Conservation (phyloP, 2,888 invertebrate genomes). For the Xiphydria camelus region DNA sequence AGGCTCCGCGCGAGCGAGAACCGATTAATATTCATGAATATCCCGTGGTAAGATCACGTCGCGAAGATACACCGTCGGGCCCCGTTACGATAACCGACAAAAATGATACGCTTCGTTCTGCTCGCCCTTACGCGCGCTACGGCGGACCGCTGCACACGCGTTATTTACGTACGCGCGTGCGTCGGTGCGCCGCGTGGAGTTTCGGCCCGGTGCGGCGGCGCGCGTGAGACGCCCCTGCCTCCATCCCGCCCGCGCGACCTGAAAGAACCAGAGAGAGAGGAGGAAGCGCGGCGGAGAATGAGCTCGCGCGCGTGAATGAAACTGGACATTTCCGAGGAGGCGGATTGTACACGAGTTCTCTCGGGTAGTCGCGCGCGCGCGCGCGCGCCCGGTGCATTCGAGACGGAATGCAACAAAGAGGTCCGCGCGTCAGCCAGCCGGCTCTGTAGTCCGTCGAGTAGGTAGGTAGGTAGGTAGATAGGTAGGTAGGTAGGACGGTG, state of each 20-base stretch:
- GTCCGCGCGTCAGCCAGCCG: constrained; percentile 9
- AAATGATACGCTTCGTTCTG: too few relatives aligned
- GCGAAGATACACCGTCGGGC: constrained; percentile 33
- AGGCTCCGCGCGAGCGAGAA: too few relatives aligned
- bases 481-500: constrained; percentile 22
- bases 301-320: too few relatives aligned
- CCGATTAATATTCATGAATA: constrained; percentile 37
- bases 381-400: constrained; percentile 26
- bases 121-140: too few relatives aligned
- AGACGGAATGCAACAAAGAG: constrained; percentile 45
- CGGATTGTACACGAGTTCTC: constrained; percentile 2
- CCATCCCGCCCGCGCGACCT: background rate
- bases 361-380: too few relatives aligned
- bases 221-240: background rate
- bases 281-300: too few relatives aligned
- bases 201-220: background rate
- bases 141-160: too few relatives aligned
- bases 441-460: constrained; percentile 5
- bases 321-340: constrained; percentile 36
- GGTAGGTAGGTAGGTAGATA: constrained; percentile 15
- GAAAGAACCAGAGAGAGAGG: too few relatives aligned
- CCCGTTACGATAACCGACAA: constrained; percentile 11
- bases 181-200: too few relatives aligned
- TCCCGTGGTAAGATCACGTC: constrained; percentile 39
- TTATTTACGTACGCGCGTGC: too few relatives aligned